Evolutionary conservation across 2,888 invertebrate genomes (phyloP), one percentile per base, ranked within the genome.

Genomic region (Stenolophus ochropezus): DNA sequence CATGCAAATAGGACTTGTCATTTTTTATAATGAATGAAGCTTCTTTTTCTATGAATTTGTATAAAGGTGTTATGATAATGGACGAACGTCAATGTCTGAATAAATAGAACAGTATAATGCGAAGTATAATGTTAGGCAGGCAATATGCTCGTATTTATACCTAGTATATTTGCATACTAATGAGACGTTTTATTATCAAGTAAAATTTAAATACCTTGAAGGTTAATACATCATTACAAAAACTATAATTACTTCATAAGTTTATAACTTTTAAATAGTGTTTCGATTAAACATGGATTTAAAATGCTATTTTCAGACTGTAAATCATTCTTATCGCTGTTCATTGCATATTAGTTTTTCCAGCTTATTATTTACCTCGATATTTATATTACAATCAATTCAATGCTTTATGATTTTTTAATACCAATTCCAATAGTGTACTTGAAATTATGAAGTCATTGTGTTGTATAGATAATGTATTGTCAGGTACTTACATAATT

Each of bases 181-280:
- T 61, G 11, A 61, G 8, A 61, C 61, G n/a, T 61, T 61, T 61
- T 25, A 61, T 61, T 61, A 61, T 23, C n/a, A 20, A 56, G 61
- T 18, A n/a, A 61, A 61, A 61, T 61, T 61, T 25, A 25, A 61
- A 61, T 61, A 14, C 25, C 61, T 23, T 61, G 23, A 61, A 61
- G 61, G 61, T 61, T 25, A 61, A 61, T n/a, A 23, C 61, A 61
- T n/a, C 16, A 51, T 61, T 61, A 61, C 25, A 61, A 61, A 58
- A 61, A 61, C 25, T 61, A 11, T 61, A 61, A 61, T 61, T 61
- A 61, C 61, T 23, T 25, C n/a, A 25, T 25, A 61, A 61, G 25
- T 20, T 23, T 61, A 25, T 23, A n/a, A 25, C n/a, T 61, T 25
- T 61, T 25, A 23, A 61, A n/a, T 25, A 21, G 23, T 61, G 23